These are phyloP conservation scores for Circaetus cinerascens DNA, from an alignment of 2,113 vertebrate species.

Conservation along the genomic window DNA sequence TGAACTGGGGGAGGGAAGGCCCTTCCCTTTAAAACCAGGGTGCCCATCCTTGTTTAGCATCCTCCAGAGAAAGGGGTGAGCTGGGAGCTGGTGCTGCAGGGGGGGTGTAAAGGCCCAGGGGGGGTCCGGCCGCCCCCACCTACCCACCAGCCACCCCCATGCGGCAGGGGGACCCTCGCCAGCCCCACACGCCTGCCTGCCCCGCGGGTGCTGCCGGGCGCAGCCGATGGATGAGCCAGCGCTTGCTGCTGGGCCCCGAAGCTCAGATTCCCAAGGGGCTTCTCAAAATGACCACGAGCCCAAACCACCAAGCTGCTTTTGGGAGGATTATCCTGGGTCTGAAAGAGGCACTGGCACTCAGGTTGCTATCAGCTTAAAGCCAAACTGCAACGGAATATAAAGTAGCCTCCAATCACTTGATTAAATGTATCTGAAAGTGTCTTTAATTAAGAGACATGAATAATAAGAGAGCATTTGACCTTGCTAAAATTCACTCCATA, in stretches of 20 bases:
- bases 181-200: background rate
- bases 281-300: background rate
- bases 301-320: background rate
- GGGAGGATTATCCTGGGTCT: background rate
- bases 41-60: background rate
- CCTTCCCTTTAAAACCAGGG: background rate
- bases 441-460: background rate
- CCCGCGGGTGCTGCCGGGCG: rapidly evolving
- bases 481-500: background rate
- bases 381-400: background rate
- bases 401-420: background rate
- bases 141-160: background rate
- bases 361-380: background rate
- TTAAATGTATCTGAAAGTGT: background rate
- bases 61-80: background rate
- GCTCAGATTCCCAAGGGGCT: background rate
- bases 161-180: background rate
- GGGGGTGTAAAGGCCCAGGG: too few species aligned
- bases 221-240: background rate
- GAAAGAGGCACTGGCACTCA: background rate
- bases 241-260: rapidly evolving
- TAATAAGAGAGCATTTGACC: background rate
- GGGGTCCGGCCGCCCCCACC: background rate
- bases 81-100: background rate
- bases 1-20: background rate